Conservation (phyloP, 2,797 vertebrate genomes). For the Sebastes minor region DNA sequence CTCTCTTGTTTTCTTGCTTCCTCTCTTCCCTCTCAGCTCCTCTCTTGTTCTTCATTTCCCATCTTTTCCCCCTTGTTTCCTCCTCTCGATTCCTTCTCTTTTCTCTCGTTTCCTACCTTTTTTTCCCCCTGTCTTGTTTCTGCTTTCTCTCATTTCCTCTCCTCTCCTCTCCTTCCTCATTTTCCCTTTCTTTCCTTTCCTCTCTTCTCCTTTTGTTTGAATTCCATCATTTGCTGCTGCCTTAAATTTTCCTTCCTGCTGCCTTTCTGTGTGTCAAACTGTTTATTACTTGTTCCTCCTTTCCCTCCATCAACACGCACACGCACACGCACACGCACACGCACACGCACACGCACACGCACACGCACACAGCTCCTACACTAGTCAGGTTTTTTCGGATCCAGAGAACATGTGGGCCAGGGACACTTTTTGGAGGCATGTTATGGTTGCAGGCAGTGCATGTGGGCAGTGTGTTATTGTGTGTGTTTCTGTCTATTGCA, state of each 20-base stretch:
- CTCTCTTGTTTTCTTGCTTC: neutral
- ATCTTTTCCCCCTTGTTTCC: neutral
- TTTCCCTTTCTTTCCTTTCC: neutral
- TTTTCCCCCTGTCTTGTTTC: neutral
- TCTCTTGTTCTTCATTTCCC: neutral
- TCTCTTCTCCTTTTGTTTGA: neutral
- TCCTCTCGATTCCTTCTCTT: neutral
- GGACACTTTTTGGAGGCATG: conserved; percentile 47
- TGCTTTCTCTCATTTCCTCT: neutral
- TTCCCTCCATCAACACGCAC: neutral
- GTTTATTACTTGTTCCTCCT: neutral
- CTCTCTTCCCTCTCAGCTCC: neutral
- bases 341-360: neutral
- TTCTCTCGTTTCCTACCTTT: neutral
- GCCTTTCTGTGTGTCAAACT: neutral
- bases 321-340: neutral
- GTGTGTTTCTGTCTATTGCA: conserved; percentile 17
- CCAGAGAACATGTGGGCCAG: conserved; percentile 34
- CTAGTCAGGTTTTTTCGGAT: conserved; percentile 29
- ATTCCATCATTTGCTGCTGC: neutral
- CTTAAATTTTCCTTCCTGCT: neutral
- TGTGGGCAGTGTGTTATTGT: conserved; percentile 32
- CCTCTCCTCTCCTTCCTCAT: neutral
- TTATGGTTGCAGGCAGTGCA: conserved; percentile 63
- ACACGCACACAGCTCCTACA: conserved; percentile 14